Percentiles rank a stretch among this genome's conserved stretches.
phyloP scores from a whole-genome alignment of 1,140 invertebrate genomes.

The Diabrotica undecimpunctata region DNA sequence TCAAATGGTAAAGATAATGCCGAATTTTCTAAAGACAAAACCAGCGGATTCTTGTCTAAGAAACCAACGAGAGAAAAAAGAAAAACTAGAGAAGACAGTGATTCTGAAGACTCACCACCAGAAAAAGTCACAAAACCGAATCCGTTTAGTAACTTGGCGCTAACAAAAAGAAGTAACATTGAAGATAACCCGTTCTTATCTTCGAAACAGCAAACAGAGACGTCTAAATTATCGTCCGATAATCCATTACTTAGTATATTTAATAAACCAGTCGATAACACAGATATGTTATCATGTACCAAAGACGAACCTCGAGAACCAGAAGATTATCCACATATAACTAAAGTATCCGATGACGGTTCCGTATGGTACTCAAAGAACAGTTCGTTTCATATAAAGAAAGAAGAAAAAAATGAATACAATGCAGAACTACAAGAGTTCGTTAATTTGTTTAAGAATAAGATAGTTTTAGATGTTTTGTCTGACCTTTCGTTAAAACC shows the following conservation, averaged over 20 bases:
- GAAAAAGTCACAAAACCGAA: neutral
- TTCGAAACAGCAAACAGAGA: neutral
- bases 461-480: conserved; percentile 17
- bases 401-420: conserved; percentile 12
- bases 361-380: conserved; percentile 23
- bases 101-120: neutral
- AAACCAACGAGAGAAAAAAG: neutral
- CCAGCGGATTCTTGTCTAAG: too few species aligned
- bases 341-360: neutral
- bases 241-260: too few species aligned
- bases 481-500: neutral
- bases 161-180: neutral
- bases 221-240: too few species aligned
- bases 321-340: neutral
- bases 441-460: conserved; percentile 19
- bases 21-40: too few species aligned
- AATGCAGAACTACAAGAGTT: conserved; percentile 19
- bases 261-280: neutral
- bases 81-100: neutral
- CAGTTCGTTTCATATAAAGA: neutral
- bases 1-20: too few species aligned
- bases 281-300: neutral
- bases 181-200: neutral
- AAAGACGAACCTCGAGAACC: neutral
- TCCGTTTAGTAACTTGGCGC: neutral